Evolutionary conservation across 2,888 invertebrate species (phyloP).

Genomic region (Dendrolimus houi): DNA sequence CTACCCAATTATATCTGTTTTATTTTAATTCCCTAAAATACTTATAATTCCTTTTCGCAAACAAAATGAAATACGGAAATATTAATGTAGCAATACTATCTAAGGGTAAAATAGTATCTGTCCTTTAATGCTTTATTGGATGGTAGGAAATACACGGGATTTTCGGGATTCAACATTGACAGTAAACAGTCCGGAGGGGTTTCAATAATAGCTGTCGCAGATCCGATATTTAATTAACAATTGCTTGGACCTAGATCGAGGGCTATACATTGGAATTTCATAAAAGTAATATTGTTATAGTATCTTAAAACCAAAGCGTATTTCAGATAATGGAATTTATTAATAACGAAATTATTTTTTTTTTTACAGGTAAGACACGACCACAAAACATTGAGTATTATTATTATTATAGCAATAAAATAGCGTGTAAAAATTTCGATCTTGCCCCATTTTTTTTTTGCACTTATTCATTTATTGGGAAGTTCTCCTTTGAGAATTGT

Average conservation of each 20-base stretch:
- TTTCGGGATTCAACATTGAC: no score
- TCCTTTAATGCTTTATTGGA: no score
- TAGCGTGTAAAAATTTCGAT: not conserved
- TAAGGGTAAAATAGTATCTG: not conserved
- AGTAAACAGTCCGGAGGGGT: no score
- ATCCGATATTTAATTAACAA: no score
- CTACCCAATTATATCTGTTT: no score
- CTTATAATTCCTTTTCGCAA: no score
- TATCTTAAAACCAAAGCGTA: not conserved
- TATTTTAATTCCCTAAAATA: no score
- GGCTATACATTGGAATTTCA: not conserved
- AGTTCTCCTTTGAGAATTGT: conserved; percentile 16
- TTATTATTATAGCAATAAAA: not conserved
- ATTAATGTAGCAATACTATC: not conserved
- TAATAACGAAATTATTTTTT: conserved; percentile 5
- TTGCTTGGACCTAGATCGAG: no score
- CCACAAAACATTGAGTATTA: not conserved
- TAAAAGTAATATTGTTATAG: not conserved
- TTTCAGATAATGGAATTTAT: conserved; percentile 5
- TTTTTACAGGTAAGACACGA: conserved; percentile 28
- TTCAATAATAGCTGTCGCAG: no score
- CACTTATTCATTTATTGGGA: conserved; percentile 2
- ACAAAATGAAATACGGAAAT: no score
- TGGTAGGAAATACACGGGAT: no score
- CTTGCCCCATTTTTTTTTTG: not conserved